Percentiles rank a stretch among this genome's conserved stretches.
Conservation (phyloP, 2,113 vertebrate genomes). For the Alosa alosa region DNA sequence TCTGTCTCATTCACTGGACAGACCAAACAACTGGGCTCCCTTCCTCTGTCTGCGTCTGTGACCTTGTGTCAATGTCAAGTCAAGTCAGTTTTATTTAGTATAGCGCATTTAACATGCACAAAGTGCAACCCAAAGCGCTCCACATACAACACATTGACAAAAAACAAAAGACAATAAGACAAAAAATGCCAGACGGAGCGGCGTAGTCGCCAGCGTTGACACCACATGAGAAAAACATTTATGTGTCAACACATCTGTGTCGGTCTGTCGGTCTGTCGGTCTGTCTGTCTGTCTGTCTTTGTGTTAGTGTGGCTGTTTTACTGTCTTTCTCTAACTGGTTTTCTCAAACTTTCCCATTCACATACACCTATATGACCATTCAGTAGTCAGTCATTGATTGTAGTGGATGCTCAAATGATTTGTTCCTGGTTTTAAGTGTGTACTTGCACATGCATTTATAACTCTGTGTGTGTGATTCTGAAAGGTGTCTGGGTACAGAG, state of each 20-base stretch:
- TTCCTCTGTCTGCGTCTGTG: neutral
- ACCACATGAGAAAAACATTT: no score
- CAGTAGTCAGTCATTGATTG: no score
- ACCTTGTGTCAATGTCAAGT: neutral
- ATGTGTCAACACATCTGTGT: neutral
- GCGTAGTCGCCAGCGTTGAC: no score
- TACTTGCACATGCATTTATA: neutral
- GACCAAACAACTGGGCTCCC: neutral
- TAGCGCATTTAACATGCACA: no score
- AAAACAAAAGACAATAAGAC: no score
- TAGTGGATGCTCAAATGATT: no score
- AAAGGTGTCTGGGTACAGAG: neutral
- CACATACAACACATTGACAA: no score
- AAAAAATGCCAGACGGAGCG: no score
- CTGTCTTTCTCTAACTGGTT: neutral
- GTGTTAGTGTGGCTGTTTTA: neutral
- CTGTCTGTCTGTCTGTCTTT: neutral
- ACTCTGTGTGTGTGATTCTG: neutral
- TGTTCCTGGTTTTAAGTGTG: neutral
- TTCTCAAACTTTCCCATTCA: neutral
- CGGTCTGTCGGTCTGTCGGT: neutral
- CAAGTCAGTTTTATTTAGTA: no score
- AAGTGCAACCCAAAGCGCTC: no score
- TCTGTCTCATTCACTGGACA: neutral
- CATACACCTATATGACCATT: neutral